Percentiles rank a stretch among this genome's conserved stretches.
phyloP scores from a whole-genome alignment of 2,113 vertebrate species.

The Aphyosemion australe region DNA sequence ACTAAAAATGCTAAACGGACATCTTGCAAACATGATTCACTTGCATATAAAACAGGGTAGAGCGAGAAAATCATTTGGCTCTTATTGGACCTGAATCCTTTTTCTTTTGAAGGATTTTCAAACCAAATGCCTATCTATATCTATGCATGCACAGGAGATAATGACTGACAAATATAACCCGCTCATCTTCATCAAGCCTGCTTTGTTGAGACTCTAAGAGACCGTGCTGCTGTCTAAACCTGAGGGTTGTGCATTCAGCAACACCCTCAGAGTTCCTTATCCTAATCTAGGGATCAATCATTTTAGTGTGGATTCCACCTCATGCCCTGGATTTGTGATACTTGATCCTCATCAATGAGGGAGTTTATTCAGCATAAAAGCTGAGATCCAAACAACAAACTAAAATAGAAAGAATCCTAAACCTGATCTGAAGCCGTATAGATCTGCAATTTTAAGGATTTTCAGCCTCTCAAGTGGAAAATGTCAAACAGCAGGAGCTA shows the following conservation, averaged over 20 bases:
- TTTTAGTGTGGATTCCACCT: constrained; percentile 27
- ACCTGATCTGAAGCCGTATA: not conserved
- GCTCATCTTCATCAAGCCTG: constrained; percentile 22
- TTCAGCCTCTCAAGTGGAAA: not conserved
- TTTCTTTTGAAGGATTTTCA: not conserved
- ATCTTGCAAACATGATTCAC: not conserved
- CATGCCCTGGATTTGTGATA: constrained; percentile 32
- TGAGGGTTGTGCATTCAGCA: constrained; percentile 15
- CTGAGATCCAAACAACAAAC: not conserved
- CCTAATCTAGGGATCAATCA: constrained; percentile 61
- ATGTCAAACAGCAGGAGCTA: constrained; percentile 33
- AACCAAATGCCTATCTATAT: not conserved
- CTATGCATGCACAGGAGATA: constrained; percentile 1
- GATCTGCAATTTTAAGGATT: not conserved
- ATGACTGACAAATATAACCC: constrained; percentile 36
- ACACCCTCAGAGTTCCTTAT: constrained; percentile 5
- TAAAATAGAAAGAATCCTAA: not conserved
- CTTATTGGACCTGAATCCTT: not conserved
- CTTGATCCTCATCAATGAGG: constrained; percentile 9
- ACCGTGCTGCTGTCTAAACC: constrained; percentile 30
- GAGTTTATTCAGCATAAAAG: constrained; percentile 2
- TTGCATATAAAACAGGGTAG: not conserved
- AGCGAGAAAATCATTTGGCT: not conserved
- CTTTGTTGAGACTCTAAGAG: constrained; percentile 34
- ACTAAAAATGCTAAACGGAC: too few relatives aligned